Percentiles rank a stretch among this genome's conserved stretches.
Evolutionary conservation across 92 coral and sea anemone species (phyloP).

Genomic region (Anthopleura xanthogrammica): DNA sequence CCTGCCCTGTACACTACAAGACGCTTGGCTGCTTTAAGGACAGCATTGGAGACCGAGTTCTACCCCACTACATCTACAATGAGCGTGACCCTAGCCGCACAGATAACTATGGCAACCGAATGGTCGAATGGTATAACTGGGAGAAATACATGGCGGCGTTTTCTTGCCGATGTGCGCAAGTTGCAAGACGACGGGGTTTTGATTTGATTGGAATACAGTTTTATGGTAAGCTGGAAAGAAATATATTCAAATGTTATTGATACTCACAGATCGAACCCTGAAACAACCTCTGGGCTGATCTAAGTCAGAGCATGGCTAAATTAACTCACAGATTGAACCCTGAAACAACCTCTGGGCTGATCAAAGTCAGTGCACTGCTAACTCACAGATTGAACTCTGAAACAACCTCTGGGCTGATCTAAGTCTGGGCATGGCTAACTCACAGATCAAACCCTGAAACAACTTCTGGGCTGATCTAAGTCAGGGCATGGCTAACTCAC

Average conservation of each 20-base stretch:
- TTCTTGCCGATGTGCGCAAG: conserved; percentile 87
- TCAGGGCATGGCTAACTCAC: no score
- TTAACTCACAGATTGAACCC: no score
- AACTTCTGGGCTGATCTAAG: no score
- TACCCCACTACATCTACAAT: conserved; percentile 72
- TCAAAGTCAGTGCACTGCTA: no score
- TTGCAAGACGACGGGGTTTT: conserved; percentile 66
- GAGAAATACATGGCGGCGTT: conserved; percentile 62
- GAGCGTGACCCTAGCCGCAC: conserved; percentile 65
- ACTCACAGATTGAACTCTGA: no score
- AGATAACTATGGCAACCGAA: conserved; percentile 44
- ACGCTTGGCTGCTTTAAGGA: conserved; percentile 72
- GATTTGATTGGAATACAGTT: conserved; percentile 70
- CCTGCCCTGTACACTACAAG: conserved; percentile 37
- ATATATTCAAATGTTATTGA: neutral
- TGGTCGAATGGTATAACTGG: conserved; percentile 83
- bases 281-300: no score
- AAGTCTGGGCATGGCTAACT: no score
- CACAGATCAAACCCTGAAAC: no score
- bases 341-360: no score
- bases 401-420: no score
- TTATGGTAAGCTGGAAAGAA: conserved; percentile 41
- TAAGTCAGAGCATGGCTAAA: no score
- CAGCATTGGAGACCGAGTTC: conserved; percentile 40
- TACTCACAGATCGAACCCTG: no score